Evolutionary conservation across 2,797 vertebrate species (phyloP).

Genomic region (Sebastes goodei): DNA sequence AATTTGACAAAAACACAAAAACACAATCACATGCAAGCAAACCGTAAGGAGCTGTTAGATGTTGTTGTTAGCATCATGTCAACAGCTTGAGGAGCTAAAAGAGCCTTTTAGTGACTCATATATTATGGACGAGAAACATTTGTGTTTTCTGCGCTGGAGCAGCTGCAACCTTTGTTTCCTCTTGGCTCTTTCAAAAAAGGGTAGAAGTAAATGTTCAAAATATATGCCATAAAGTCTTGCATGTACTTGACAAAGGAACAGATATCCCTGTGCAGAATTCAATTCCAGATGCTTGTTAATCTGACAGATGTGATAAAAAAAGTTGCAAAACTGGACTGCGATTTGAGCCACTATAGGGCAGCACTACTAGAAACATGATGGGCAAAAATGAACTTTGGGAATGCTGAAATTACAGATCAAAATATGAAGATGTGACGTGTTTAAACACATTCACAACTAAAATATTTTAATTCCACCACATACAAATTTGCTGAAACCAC

Average conservation of each 20-base stretch:
- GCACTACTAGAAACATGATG: neutral
- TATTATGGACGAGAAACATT: constrained; percentile 34
- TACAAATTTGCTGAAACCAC: neutral
- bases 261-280: neutral
- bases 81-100: constrained; percentile 51
- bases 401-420: neutral
- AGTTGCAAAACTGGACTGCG: neutral
- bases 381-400: neutral
- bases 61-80: constrained; percentile 38
- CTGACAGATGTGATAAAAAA: neutral
- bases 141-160: neutral
- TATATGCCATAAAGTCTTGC: neutral
- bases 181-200: neutral
- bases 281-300: neutral
- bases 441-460: neutral
- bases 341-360: constrained; percentile 1
- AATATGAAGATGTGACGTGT: neutral
- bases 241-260: neutral
- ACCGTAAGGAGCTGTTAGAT: constrained; percentile 28
- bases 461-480: neutral
- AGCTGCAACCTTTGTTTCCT: constrained; percentile 7
- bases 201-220: neutral
- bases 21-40: neutral
- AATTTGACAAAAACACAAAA: constrained; percentile 11
- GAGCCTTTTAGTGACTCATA: constrained; percentile 45